phyloP scores from a whole-genome alignment of 2,888 invertebrate species.

The Pollenia labialis region DNA sequence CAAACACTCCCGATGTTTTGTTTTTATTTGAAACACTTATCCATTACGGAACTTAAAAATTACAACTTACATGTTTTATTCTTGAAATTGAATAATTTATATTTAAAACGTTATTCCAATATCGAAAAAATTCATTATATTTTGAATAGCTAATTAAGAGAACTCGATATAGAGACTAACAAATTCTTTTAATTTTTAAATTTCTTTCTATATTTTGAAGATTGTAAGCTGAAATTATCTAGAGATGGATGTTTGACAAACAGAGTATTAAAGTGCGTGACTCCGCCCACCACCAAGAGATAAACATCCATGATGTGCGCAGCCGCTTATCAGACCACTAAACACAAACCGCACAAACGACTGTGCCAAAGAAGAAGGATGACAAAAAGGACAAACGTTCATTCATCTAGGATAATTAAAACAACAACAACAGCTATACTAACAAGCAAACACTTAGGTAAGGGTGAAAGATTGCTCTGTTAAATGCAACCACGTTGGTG shows the following conservation, averaged over 20 bases:
- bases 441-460: neutral
- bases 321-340: constrained; percentile 70
- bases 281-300: constrained; percentile 77
- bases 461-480: constrained; percentile 36
- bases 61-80: no score
- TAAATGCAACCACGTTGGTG: constrained; percentile 66
- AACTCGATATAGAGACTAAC: neutral
- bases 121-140: constrained; percentile 3
- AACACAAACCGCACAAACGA: constrained; percentile 74
- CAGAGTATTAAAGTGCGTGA: constrained; percentile 74
- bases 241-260: constrained; percentile 3
- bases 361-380: constrained; percentile 73
- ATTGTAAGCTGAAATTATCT: constrained; percentile 6
- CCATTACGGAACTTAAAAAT: no score
- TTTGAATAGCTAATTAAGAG: neutral
- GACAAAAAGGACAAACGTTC: constrained; percentile 63
- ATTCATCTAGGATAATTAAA: constrained; percentile 72
- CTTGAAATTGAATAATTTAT: neutral
- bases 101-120: neutral
- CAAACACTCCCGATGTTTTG: no score
- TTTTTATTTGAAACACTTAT: no score
- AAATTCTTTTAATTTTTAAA: constrained; percentile 1
- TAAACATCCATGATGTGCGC: constrained; percentile 72
- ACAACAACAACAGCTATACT: constrained; percentile 58
- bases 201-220: neutral